Evolutionary conservation across 2,113 vertebrate species (phyloP).

Genomic region (Bostrychus sinensis): DNA sequence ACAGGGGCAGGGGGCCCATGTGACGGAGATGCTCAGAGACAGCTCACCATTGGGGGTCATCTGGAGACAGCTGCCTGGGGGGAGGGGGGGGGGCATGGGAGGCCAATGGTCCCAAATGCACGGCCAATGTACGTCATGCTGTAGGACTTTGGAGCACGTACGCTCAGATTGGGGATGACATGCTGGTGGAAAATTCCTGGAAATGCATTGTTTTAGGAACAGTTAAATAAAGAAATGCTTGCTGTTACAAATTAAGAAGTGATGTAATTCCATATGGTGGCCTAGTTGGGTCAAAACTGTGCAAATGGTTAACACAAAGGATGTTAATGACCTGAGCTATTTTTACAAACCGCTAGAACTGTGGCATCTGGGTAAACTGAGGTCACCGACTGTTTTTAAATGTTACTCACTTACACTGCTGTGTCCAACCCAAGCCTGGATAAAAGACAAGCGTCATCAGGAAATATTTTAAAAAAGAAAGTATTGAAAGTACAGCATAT

Average conservation of each 20-base stretch:
- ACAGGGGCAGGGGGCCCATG: constrained; percentile 33
- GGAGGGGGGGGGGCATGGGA: constrained; percentile 28
- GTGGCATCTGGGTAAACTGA: background rate
- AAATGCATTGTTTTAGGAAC: background rate
- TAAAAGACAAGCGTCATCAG: too few species aligned
- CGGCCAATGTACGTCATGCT: constrained; percentile 1
- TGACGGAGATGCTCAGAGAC: constrained; percentile 78
- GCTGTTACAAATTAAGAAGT: background rate
- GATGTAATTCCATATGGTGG: constrained; percentile 3
- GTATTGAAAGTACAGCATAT: too few species aligned
- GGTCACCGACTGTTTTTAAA: background rate
- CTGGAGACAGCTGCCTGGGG: constrained; percentile 73
- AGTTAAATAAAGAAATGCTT: background rate
- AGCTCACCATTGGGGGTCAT: constrained; percentile 78
- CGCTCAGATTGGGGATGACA: background rate
- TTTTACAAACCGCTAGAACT: background rate
- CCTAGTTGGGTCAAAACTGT: background rate
- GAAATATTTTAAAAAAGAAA: too few species aligned
- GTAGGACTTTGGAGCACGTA: background rate
- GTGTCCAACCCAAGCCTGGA: too few species aligned
- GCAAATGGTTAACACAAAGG: background rate
- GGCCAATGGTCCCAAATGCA: constrained; percentile 42
- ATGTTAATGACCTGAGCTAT: background rate
- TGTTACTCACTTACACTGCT: too few species aligned
- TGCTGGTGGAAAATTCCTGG: background rate